phyloP scores from a whole-genome alignment of 1,140 invertebrate genomes.

The Drosophila eugracilis region DNA sequence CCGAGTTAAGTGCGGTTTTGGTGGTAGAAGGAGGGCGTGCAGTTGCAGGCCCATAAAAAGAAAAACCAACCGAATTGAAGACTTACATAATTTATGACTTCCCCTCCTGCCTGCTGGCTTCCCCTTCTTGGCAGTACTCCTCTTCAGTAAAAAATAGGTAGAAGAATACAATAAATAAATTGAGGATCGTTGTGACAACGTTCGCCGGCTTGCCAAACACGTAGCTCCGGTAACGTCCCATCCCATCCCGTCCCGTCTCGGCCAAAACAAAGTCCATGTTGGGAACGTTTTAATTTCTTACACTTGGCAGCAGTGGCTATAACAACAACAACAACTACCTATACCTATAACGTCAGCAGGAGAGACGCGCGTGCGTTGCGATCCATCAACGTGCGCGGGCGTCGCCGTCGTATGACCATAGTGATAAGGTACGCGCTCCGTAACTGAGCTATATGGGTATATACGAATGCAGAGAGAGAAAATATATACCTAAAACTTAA shows the following conservation, averaged over 20 bases:
- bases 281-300: slow-evolving; percentile 82
- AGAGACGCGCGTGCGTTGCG: slow-evolving; percentile 71
- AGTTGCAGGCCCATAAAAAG: slow-evolving; percentile 57
- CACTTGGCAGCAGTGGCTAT: slow-evolving; percentile 68
- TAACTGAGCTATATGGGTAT: slow-evolving; percentile 37
- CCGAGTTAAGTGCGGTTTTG: slow-evolving; percentile 6
- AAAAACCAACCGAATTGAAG: slow-evolving; percentile 43
- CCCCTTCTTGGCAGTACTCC: slow-evolving; percentile 36
- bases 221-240: slow-evolving; percentile 51
- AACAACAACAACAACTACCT: slow-evolving; percentile 1
- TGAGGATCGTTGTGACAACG: slow-evolving; percentile 67
- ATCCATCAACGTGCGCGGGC: slow-evolving; percentile 80
- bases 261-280: slow-evolving; percentile 80
- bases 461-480: slow-evolving; percentile 14
- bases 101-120: slow-evolving; percentile 49
- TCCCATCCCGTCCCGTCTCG: slow-evolving; percentile 2
- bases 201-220: slow-evolving; percentile 75
- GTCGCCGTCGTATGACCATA: slow-evolving; percentile 57
- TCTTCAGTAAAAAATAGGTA: slow-evolving; percentile 42
- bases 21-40: slow-evolving; percentile 42
- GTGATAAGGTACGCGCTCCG: slow-evolving; percentile 52
- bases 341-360: slow-evolving; percentile 18
- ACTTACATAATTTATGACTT: slow-evolving; percentile 83
- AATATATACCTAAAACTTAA: too few relatives aligned
- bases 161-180: slow-evolving; percentile 82